Conservation (phyloP, 2,113 vertebrate species). For the Labeo catla region DNA sequence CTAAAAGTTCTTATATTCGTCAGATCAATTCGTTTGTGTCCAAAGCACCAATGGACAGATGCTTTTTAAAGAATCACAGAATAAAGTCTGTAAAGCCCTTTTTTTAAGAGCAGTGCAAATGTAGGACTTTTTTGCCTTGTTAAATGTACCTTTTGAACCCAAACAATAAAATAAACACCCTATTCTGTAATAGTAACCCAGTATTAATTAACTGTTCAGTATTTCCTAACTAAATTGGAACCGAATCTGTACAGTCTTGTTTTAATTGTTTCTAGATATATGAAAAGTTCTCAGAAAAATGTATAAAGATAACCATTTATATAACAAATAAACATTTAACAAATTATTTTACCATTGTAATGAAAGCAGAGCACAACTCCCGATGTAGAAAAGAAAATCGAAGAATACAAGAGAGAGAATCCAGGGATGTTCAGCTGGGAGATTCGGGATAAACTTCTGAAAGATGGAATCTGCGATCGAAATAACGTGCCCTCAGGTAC, state of each 20-base stretch:
- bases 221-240: background rate
- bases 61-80: background rate
- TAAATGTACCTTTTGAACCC: background rate
- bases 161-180: background rate
- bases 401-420: conserved; percentile 95
- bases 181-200: background rate
- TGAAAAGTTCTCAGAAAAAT: background rate
- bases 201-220: no score
- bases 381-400: conserved; percentile 97
- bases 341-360: background rate
- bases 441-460: conserved; percentile 94
- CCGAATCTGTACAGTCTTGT: background rate
- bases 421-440: conserved; percentile 99
- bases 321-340: no score
- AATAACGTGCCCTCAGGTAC: conserved; percentile 96
- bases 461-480: conserved; percentile 94
- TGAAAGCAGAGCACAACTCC: conserved; percentile 92
- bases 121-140: background rate
- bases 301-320: background rate
- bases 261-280: background rate
- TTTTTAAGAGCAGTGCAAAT: background rate
- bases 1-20: background rate
- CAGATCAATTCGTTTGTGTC: background rate
- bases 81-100: background rate
- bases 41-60: background rate